A percentile compares a stretch with the other conserved stretches of the same genome.
phyloP scores from a whole-genome alignment of 2,888 invertebrate species.

The Drosophila demipolita region DNA sequence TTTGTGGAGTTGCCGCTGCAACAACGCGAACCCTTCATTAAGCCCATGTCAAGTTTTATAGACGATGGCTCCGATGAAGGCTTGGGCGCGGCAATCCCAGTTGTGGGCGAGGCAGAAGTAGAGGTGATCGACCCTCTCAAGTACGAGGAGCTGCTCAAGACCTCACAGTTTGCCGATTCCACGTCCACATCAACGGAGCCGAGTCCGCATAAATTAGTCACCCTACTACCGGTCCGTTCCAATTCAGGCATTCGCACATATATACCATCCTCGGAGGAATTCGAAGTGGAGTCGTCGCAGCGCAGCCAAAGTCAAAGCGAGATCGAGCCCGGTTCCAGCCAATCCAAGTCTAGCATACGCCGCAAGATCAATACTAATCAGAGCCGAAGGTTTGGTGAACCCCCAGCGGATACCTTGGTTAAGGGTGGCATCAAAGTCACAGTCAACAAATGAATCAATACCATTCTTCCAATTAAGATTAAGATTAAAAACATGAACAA shows the following conservation, averaged over 20 bases:
- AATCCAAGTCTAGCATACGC: conserved; percentile 72
- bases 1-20: conserved; percentile 62
- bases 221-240: conserved; percentile 91
- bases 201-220: conserved; percentile 86
- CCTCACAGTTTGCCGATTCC: conserved; percentile 78
- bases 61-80: conserved; percentile 77
- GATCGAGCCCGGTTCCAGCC: conserved; percentile 44
- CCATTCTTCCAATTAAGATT: conserved; percentile 44
- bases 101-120: conserved; percentile 84
- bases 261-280: conserved; percentile 85
- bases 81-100: conserved; percentile 81
- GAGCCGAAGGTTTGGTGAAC: conserved; percentile 75
- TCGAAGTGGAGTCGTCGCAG: conserved; percentile 41
- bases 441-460: conserved; percentile 56
- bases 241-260: conserved; percentile 91
- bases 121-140: conserved; percentile 85
- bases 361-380: conserved; percentile 69
- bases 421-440: conserved; percentile 83
- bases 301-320: conserved; percentile 57
- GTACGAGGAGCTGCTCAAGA: conserved; percentile 84
- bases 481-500: conserved; percentile 16
- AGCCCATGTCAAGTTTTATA: conserved; percentile 80
- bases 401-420: conserved; percentile 83
- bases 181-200: conserved; percentile 79
- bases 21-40: conserved; percentile 73